Percentiles rank a stretch among this genome's conserved stretches.
Evolutionary conservation across 1,140 invertebrate genomes (phyloP).

Genomic region (Lucilia cuprina): DNA sequence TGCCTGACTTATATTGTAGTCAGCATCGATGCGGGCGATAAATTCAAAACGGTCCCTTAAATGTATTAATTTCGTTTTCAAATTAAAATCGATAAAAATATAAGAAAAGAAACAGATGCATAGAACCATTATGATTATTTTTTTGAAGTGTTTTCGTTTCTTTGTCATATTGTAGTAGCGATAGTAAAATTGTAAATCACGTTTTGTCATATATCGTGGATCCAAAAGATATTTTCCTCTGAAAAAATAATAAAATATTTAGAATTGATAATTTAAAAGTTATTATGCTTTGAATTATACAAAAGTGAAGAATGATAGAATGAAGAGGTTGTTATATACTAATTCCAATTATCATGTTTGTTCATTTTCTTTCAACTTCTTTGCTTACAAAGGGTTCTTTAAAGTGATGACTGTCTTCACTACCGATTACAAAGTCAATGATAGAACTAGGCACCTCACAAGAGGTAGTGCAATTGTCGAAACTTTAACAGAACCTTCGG

Average conservation of each 20-base stretch:
- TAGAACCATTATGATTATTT: conserved; percentile 54
- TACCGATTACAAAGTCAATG: too few relatives aligned
- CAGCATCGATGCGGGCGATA: conserved; percentile 51
- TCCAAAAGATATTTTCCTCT: conserved; percentile 58
- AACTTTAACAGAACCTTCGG: too few relatives aligned
- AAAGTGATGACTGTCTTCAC: too few relatives aligned
- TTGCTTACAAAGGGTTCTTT: too few relatives aligned
- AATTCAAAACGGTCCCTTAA: conserved; percentile 56
- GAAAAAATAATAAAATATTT: conserved; percentile 10
- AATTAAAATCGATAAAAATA: conserved; percentile 56
- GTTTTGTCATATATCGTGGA: conserved; percentile 58
- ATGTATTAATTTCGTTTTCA: conserved; percentile 51
- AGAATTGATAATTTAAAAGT: background rate
- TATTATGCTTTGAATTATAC: too few relatives aligned
- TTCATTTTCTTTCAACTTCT: too few relatives aligned
- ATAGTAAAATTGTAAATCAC: conserved; percentile 57
- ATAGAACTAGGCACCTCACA: too few relatives aligned
- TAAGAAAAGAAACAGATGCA: conserved; percentile 57
- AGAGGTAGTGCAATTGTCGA: too few relatives aligned
- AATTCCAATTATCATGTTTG: too few relatives aligned
- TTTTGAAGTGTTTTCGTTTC: conserved; percentile 54
- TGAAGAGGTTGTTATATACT: too few relatives aligned
- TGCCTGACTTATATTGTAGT: conserved; percentile 53
- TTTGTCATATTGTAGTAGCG: conserved; percentile 55
- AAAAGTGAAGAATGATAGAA: too few relatives aligned